Percentiles rank a stretch among this genome's conserved stretches.
Conservation (phyloP, 2,888 invertebrate species). For the Mermis nigrescens region DNA sequence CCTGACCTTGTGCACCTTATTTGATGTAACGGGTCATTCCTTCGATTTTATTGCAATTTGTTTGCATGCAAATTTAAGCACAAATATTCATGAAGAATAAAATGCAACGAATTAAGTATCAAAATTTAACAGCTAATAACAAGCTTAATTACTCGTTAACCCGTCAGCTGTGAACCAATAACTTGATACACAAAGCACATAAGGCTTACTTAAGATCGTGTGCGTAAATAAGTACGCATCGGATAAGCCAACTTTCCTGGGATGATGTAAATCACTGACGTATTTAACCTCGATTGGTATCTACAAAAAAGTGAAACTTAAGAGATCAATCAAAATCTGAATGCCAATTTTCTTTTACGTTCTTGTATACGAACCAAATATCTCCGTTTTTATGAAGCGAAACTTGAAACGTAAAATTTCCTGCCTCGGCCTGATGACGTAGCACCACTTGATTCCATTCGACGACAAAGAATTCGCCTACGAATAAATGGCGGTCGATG, state of each 20-base stretch:
- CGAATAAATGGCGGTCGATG: too few species aligned
- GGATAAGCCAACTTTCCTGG: constrained; percentile 88
- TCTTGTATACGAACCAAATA: constrained; percentile 73
- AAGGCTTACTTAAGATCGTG: not conserved
- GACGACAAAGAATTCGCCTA: constrained; percentile 69
- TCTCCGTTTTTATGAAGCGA: constrained; percentile 67
- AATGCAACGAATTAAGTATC: not conserved
- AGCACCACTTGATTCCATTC: constrained; percentile 78
- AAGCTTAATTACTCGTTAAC: constrained; percentile 1
- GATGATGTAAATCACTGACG: constrained; percentile 67
- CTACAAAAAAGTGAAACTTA: constrained; percentile 20
- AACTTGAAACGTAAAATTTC: constrained; percentile 73
- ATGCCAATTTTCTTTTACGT: constrained; percentile 28
- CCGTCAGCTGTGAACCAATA: too few species aligned
- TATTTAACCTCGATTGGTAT: constrained; percentile 56
- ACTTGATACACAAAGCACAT: not conserved
- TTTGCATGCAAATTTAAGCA: too few species aligned
- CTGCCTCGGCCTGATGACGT: constrained; percentile 46
- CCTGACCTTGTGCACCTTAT: too few species aligned
- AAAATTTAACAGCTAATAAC: too few species aligned
- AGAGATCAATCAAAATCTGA: constrained; percentile 8
- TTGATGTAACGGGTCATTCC: too few species aligned
- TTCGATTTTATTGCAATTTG: too few species aligned
- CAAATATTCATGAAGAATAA: too few species aligned
- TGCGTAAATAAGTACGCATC: constrained; percentile 61